Base-by-base conservation (phyloP, 2,797 vertebrate genomes). In the Acanthurus tractus region DNA sequence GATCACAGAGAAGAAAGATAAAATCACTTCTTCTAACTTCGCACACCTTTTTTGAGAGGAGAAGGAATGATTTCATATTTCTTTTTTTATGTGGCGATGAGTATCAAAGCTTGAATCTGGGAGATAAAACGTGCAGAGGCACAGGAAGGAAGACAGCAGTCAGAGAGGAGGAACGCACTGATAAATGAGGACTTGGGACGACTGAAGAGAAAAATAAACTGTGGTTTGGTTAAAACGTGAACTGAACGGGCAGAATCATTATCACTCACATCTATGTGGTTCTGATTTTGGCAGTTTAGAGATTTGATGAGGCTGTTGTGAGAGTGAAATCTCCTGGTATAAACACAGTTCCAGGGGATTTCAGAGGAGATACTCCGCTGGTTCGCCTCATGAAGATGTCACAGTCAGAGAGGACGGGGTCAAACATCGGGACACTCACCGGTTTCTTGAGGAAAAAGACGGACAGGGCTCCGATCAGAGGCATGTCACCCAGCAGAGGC, bases 371-470 rank as follows among this genome's bases (percentile, higher is more conserved):
- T 0, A 6, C 36, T 40, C 8, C 17, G 25, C 53, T 15, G 8
- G 36, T 17, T 9, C 12, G 5, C 0, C 9, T 42, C 45, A 18
- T 10, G 29, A 40, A 5, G 8, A 20, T 0, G 38, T 40, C 20
- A 23, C 1, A 10, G 22, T 22, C 18, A 25, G 25, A 25, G 23
- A 54, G 20, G 13, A 15, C 1, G 40, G 12, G 72, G 68, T 61
- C 20, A 72, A 44, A 57, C 59, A 42, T 74, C 17, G 50, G n/a
- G 40, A 10, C 44, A 95, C 98, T 96, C 92, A 99, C 98, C 3
- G 98, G 98, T 83, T 97, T 99, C 86, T 98, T 96, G 76, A 99
- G 96, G 92, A 99, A 99, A 85, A 98, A 99, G 83, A 99, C 76
- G 0, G 97, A 97, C 44, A 99, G 72, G 1, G 97, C 98, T 88